Conservation (phyloP, 2,113 vertebrate genomes). For the Ellobius talpinus region DNA sequence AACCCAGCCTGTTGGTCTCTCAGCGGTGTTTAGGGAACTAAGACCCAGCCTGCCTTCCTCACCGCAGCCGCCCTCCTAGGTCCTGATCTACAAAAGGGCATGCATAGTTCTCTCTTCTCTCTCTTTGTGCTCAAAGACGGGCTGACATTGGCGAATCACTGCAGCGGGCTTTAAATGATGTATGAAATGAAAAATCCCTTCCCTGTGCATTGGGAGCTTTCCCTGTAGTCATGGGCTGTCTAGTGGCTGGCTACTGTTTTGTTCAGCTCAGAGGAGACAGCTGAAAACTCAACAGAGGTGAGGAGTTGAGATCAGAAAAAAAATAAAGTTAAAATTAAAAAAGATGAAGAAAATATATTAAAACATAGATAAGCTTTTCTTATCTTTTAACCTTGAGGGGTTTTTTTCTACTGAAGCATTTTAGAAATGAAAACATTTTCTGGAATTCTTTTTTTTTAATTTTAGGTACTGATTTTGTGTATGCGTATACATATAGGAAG, state of each 20-base stretch:
- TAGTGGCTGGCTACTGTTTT: conserved; percentile 21
- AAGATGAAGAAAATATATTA: not conserved
- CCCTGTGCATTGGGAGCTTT: conserved; percentile 49
- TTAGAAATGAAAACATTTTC: not conserved
- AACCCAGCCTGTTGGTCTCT: not conserved
- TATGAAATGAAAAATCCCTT: conserved; percentile 74
- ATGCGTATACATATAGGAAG: not conserved
- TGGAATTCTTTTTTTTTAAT: not conserved
- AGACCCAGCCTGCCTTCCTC: not conserved
- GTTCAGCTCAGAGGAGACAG: conserved; percentile 44
- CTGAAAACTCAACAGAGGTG: not conserved
- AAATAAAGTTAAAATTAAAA: conserved; percentile 40
- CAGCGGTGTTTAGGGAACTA: rapidly evolving
- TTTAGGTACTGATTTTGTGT: not conserved
- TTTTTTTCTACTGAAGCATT: not conserved
- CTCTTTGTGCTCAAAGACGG: not conserved
- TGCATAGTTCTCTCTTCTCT: conserved; percentile 53
- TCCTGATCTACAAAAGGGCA: not conserved
- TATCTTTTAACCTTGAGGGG: not conserved
- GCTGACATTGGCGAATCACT: conserved; percentile 70
- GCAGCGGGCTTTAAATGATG: conserved; percentile 75
- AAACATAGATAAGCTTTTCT: conserved; percentile 11
- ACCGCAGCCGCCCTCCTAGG: not conserved
- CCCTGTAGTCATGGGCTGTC: conserved; percentile 16
- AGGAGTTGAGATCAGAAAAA: conserved; percentile 49